Evolutionary conservation across 2,113 vertebrate genomes (phyloP).

Genomic region (Ciconia boyciana): DNA sequence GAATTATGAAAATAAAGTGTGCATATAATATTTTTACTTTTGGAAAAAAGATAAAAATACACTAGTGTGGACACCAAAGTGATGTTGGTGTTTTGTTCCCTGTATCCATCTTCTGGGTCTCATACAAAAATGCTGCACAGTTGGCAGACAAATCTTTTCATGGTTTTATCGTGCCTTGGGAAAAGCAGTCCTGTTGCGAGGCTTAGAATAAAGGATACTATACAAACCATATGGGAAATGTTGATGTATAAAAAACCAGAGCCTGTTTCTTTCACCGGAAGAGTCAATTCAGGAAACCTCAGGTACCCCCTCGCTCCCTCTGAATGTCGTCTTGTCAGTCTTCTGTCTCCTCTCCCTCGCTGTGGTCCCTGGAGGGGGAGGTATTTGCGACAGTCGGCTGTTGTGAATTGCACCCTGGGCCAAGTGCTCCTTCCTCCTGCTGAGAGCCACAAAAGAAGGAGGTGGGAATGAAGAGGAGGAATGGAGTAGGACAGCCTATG

Average conservation of each 20-base stretch:
- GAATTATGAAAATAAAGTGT: neutral
- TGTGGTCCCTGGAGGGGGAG: neutral
- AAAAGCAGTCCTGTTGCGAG: neutral
- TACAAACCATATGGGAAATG: neutral
- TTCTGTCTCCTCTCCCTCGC: neutral
- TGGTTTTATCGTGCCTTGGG: neutral
- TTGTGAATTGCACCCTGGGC: neutral
- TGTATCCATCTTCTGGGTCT: neutral
- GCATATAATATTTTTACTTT: neutral
- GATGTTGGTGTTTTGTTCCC: neutral
- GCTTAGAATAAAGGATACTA: neutral
- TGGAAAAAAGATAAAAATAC: neutral
- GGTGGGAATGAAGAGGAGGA: neutral
- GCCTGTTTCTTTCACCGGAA: neutral
- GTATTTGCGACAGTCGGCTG: fast-evolving
- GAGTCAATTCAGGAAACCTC: neutral
- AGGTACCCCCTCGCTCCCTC: fast-evolving
- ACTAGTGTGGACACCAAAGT: neutral
- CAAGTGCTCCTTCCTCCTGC: neutral
- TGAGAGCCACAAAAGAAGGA: fast-evolving
- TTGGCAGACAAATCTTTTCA: neutral
- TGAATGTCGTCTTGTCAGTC: neutral
- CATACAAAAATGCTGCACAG: neutral
- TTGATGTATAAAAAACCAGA: neutral
- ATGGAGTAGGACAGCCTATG: fast-evolving